Evolutionary conservation across 1,140 invertebrate genomes (phyloP).

Genomic region (Drosophila willistoni): DNA sequence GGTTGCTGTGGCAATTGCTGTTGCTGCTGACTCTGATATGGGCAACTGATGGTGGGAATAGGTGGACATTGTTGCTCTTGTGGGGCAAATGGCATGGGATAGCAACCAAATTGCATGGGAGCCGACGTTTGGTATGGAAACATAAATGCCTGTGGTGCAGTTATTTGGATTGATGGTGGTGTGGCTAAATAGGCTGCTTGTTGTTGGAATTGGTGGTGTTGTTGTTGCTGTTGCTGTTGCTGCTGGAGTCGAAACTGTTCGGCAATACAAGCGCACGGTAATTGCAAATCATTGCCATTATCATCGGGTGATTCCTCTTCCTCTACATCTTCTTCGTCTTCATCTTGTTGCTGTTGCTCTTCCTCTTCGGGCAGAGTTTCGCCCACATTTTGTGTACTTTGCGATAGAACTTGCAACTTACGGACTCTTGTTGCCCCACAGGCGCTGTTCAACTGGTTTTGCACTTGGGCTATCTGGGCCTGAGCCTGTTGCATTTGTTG

Average conservation of each 20-base stretch:
- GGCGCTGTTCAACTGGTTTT: conserved; percentile 41
- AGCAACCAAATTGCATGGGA: conserved; percentile 14
- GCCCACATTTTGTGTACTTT: background rate
- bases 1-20: conserved; percentile 4
- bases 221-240: background rate
- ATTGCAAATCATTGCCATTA: background rate
- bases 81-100: conserved; percentile 15
- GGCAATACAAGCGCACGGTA: background rate
- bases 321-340: background rate
- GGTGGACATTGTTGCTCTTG: background rate
- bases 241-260: background rate
- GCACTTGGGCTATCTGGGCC: conserved; percentile 52
- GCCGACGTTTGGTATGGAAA: background rate
- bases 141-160: background rate
- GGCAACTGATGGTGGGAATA: background rate
- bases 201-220: background rate
- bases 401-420: conserved; percentile 7
- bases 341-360: background rate
- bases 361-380: background rate
- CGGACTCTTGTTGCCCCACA: conserved; percentile 21
- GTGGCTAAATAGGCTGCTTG: background rate
- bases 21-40: conserved; percentile 2
- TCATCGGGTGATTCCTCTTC: background rate
- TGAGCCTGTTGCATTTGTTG: conserved; percentile 56
- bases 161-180: background rate